phyloP scores from a whole-genome alignment of 2,797 vertebrate genomes.

The Poeciliopsis turneri region DNA sequence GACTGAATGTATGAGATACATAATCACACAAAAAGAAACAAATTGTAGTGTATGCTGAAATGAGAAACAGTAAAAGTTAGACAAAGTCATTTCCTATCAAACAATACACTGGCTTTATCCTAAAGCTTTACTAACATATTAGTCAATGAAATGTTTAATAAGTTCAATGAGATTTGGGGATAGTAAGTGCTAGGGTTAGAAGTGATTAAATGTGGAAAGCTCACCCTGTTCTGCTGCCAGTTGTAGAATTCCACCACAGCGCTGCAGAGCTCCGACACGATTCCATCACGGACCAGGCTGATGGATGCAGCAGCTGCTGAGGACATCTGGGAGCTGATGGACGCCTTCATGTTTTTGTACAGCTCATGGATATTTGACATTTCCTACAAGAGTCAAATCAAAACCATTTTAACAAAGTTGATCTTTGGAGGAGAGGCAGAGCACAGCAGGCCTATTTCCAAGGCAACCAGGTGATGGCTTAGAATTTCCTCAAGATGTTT shows the following conservation, averaged over 20 bases:
- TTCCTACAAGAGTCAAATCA: constrained; percentile 79
- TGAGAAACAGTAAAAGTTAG: not conserved
- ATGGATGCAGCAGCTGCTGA: constrained; percentile 74
- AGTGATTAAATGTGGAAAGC: not conserved
- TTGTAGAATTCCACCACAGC: constrained; percentile 83
- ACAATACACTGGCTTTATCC: too few species aligned
- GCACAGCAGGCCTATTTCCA: not conserved
- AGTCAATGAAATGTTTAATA: not conserved
- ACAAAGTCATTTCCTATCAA: too few species aligned
- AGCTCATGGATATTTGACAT: constrained; percentile 88
- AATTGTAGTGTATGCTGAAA: not conserved
- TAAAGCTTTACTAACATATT: too few species aligned
- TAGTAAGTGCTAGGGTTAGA: not conserved
- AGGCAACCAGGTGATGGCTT: not conserved
- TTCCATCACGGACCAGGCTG: constrained; percentile 83
- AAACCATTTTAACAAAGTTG: accelerated
- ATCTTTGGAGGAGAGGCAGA: accelerated
- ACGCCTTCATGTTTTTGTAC: constrained; percentile 87
- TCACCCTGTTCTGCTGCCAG: constrained; percentile 80
- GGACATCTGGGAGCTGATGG: constrained; percentile 63
- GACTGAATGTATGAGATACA: not conserved
- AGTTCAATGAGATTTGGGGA: not conserved
- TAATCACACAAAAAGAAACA: not conserved
- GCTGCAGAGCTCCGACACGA: constrained; percentile 81
- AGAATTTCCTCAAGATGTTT: not conserved